These are phyloP conservation scores for Stegophylla sp. DNA, from an alignment of 2,888 invertebrate genomes.

Conservation along the genomic window DNA sequence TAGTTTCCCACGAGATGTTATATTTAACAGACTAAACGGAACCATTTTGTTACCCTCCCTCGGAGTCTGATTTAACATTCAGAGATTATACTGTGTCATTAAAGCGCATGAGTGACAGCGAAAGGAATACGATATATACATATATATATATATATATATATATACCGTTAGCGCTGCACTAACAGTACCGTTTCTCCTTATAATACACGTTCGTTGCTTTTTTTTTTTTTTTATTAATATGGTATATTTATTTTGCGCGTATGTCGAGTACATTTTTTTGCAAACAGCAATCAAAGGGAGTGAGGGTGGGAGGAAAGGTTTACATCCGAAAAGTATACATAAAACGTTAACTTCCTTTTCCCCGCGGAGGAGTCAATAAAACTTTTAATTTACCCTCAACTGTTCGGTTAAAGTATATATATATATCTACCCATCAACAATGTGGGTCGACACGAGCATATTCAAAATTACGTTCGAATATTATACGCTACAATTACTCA, in stretches of 20 bases:
- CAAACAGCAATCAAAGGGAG: no score
- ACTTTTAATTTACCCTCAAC: not conserved
- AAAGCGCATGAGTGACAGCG: conserved; percentile 37
- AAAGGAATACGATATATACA: conserved; percentile 22
- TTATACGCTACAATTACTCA: not conserved
- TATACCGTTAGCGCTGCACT: not conserved
- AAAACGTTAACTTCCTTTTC: not conserved
- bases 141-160: no score
- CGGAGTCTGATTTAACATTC: conserved; percentile 33
- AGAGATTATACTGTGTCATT: conserved; percentile 29
- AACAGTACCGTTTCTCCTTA: not conserved
- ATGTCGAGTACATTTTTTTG: not conserved
- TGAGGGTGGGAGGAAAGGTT: not conserved
- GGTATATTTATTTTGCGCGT: not conserved
- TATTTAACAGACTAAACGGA: conserved; percentile 27
- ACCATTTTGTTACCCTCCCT: conserved; percentile 36
- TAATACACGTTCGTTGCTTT: no score
- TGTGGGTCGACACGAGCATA: not conserved
- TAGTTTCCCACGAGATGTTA: not conserved
- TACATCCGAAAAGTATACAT: not conserved
- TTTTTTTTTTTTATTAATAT: no score
- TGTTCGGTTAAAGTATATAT: not conserved
- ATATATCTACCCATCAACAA: not conserved
- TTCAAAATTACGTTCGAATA: not conserved
- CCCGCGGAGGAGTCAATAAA: not conserved